Base-by-base conservation (phyloP, 2,113 vertebrate species). In the Pseudolaguvia tuberculata region DNA sequence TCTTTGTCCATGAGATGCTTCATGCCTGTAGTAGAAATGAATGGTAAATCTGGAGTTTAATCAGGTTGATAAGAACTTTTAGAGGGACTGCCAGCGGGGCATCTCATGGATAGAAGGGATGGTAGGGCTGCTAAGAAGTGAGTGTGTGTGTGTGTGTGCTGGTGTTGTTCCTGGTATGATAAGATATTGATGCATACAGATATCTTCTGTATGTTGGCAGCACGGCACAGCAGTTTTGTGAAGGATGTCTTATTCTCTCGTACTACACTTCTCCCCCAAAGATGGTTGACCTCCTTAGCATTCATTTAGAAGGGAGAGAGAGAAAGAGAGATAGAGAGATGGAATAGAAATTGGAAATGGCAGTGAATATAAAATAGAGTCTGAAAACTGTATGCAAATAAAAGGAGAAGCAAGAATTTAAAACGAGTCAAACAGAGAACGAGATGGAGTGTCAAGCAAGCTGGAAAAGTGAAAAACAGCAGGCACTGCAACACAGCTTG, bases 401-500 rank as follows among this genome's bases (percentile, higher is more conserved):
- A 74, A 55, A 74, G 27, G 10, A 57, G 59, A n/a, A 52, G 53
- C 5, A 53, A 73, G 61, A 58, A 45, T 5, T 42, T 45, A 13
- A 59, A 65, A 55, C n/a, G 70, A 76, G 45, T 25, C 9, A 35
- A 75, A 67, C 42, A 25, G n/a, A 62, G 67, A 74, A 76, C 17
- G 68, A 81, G 73, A 52, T 11, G 45, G 59, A 59, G n/a, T 55
- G 67, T 14, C 17, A 48, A 20, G 27, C 4, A 20, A 55, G 13
- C n/a, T 18, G 23, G 29, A 61, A 56, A 51, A 27, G 70, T 18
- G 31, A 56, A 68, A n/a, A 70, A 53, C 55, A 45, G 70, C 79
- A 79, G 68, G 76, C 83, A 52, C 78, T 79, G 79, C 83, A 71
- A 52, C 56, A 57, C 66, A 75, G 76, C 72, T 67, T 75, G 72